Evolutionary conservation across 2,797 vertebrate genomes (phyloP), one percentile per base, ranked within the genome.

Genomic region (Gymnopithys bicolor): DNA sequence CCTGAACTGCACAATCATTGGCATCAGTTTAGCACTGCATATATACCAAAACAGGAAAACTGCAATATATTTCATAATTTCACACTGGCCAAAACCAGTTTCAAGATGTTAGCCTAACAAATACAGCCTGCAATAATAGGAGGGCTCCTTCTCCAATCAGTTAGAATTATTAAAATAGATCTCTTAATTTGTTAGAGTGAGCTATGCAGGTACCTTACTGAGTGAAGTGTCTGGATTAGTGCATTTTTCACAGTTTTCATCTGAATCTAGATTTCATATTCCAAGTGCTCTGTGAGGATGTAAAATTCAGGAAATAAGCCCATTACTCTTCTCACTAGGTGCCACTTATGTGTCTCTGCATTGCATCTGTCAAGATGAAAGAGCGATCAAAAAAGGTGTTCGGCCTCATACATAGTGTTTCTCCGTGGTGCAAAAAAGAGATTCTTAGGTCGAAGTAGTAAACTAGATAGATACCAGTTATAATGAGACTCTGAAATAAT

Each of bases 261-360:
- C 89, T 68, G 94, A 96, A 89, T 96, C 92, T 79, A 80, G 89
- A 78, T 58, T 96, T 91, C 77, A 78, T 89, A 76, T 60, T 96
- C 87, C 46, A 90, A 96, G 94, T 21, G 37, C 81, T 82, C 24
- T 39, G 60, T 95, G 25, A 79, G 92, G 87, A 89, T 91, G 95
- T 76, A 80, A 95, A 96, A 95, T 77, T 94, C 94, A 76, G 96
- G 95, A 97, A 95, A 95, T 86, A 86, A 92, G 81, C 62, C 89
- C 89, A 92, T 97, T 93, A 87, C 90, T 28, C 5, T 63, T 96
- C 96, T 95, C 97, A 84, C 93, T 84, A 77, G 95, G 95, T 84
- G 93, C 51, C 92, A 91, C 89, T 97, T 95, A 86, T 1, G 30
- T 46, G 93, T 78, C 58, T 89, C 81, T 79, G 41, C 70, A 32